A percentile compares a stretch with the other conserved stretches of the same genome.
Evolutionary conservation across 2,113 vertebrate genomes (phyloP).

Genomic region (Cryptomyrus ogoouensis): DNA sequence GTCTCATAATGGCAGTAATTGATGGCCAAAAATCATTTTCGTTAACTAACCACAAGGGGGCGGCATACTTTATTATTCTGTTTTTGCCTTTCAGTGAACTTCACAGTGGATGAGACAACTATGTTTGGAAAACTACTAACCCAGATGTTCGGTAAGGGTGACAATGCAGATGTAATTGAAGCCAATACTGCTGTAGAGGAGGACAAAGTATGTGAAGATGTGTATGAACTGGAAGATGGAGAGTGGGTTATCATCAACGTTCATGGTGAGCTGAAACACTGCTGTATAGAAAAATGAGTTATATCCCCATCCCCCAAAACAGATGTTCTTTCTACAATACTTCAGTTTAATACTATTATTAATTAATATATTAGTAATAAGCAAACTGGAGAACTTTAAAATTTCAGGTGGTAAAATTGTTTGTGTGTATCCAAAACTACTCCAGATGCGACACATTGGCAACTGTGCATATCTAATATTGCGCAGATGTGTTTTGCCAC

Average conservation of each 20-base stretch:
- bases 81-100: neutral
- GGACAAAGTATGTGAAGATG: slow-evolving; percentile 30
- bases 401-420: neutral
- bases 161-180: slow-evolving; percentile 18
- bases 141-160: slow-evolving; percentile 48
- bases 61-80: slow-evolving; percentile 3
- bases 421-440: neutral
- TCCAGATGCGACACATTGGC: neutral
- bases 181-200: slow-evolving; percentile 12
- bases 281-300: neutral
- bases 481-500: neutral
- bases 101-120: neutral
- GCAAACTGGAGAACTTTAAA: neutral
- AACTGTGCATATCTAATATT: neutral
- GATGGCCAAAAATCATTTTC: neutral
- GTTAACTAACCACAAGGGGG: neutral
- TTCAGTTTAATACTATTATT: neutral
- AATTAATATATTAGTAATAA: neutral
- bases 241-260: slow-evolving; percentile 60
- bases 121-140: slow-evolving; percentile 59
- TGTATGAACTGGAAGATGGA: slow-evolving; percentile 59
- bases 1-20: neutral
- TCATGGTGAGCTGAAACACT: slow-evolving; percentile 44
- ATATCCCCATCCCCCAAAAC: too few species aligned
- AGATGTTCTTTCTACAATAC: neutral